Evolutionary conservation across 2,888 invertebrate species (phyloP).

Genomic region (Lasius platythorax): DNA sequence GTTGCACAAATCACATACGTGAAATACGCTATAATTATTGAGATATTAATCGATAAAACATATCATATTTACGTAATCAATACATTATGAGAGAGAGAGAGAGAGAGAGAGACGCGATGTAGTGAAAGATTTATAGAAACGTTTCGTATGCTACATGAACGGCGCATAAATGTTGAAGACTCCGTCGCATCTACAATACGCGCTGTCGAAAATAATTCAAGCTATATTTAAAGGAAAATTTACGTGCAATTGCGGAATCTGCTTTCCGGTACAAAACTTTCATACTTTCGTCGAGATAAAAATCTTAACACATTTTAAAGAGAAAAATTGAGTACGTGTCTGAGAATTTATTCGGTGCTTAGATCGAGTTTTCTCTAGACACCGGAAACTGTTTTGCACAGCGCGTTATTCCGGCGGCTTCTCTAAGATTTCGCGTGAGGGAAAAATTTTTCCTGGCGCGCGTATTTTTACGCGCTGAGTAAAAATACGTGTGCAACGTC

Average conservation of each 20-base stretch:
- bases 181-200: not conserved
- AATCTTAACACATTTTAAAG: slow-evolving; percentile 56
- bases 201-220: slow-evolving; percentile 7
- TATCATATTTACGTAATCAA: slow-evolving; percentile 5
- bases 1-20: not conserved
- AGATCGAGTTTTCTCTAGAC: slow-evolving; percentile 46
- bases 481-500: slow-evolving; percentile 59
- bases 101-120: not conserved
- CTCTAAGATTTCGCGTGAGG: slow-evolving; percentile 55
- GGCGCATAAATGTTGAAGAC: slow-evolving; percentile 25
- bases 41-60: slow-evolving; percentile 18
- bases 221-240: slow-evolving; percentile 32
- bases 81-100: not conserved
- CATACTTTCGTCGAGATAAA: slow-evolving; percentile 39
- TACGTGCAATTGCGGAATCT: slow-evolving; percentile 40
- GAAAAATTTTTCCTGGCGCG: slow-evolving; percentile 55
- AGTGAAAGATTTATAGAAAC: not conserved
- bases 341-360: slow-evolving; percentile 56
- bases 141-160: slow-evolving; percentile 11
- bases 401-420: slow-evolving; percentile 40
- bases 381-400: slow-evolving; percentile 32
- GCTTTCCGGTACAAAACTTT: slow-evolving; percentile 14
- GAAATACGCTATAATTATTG: not conserved
- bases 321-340: slow-evolving; percentile 55
- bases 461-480: slow-evolving; percentile 37